A percentile compares a stretch with the other conserved stretches of the same genome.
phyloP scores from a whole-genome alignment of 2,797 vertebrate genomes.

The Gila robusta region DNA sequence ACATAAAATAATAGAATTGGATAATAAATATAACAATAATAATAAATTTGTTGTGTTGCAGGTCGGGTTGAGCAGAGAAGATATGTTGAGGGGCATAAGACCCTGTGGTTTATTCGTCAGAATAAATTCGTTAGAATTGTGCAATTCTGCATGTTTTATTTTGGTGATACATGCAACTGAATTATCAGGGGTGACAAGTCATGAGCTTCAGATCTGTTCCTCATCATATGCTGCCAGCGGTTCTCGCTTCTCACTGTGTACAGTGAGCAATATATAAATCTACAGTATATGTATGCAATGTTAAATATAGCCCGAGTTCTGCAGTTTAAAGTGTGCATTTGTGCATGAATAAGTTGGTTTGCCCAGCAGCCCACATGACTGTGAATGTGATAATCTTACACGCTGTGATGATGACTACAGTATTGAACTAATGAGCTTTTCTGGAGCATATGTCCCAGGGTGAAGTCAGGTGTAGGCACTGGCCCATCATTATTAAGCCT shows the following conservation, averaged over 20 bases:
- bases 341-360: constrained; percentile 80
- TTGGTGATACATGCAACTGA: not conserved
- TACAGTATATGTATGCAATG: not conserved
- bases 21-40: not conserved
- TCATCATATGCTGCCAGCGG: not conserved
- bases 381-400: constrained; percentile 74
- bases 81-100: not conserved
- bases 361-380: constrained; percentile 71
- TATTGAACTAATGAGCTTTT: constrained; percentile 85
- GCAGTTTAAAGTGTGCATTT: constrained; percentile 66
- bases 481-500: constrained; percentile 71
- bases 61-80: not conserved
- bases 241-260: not conserved
- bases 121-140: not conserved
- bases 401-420: constrained; percentile 78
- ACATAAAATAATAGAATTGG: not conserved
- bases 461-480: constrained; percentile 60
- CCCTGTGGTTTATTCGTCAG: not conserved
- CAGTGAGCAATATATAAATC: not conserved
- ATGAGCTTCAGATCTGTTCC: not conserved
- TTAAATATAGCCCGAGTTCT: constrained; percentile 4
- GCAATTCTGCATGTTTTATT: not conserved
- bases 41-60: not conserved
- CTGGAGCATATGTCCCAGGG: constrained; percentile 75
- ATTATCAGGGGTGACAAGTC: not conserved